These are phyloP conservation scores for Silurus asotus DNA, from an alignment of 2,113 vertebrate genomes.

Conservation along the genomic window DNA sequence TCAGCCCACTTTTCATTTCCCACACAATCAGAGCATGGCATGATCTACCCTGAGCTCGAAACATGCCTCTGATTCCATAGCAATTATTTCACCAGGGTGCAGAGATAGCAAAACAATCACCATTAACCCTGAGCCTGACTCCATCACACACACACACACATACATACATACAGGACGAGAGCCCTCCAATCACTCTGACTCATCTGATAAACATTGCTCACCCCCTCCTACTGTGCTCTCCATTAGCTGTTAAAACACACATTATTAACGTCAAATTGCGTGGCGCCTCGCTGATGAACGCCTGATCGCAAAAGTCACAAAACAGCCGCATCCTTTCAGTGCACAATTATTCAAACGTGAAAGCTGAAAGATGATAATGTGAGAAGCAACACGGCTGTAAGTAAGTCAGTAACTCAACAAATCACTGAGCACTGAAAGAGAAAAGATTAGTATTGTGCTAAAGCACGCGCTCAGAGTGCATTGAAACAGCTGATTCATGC, in stretches of 20 bases:
- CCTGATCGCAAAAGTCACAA: slow-evolving; percentile 10
- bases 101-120: slow-evolving; percentile 48
- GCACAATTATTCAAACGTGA: not conserved
- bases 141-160: slow-evolving; percentile 1
- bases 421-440: not conserved
- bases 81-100: slow-evolving; percentile 50
- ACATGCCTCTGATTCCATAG: slow-evolving; percentile 40
- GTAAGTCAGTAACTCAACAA: slow-evolving; percentile 5
- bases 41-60: slow-evolving; percentile 22
- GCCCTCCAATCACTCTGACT: slow-evolving; percentile 44
- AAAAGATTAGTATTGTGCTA: slow-evolving; percentile 59
- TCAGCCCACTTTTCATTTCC: slow-evolving; percentile 49
- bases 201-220: slow-evolving; percentile 47
- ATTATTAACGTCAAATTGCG: slow-evolving; percentile 32
- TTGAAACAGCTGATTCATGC: slow-evolving; percentile 36
- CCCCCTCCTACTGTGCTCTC: slow-evolving; percentile 31
- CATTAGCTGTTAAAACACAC: slow-evolving; percentile 37
- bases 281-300: slow-evolving; percentile 13
- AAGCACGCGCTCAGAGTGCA: slow-evolving; percentile 52
- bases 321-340: not conserved
- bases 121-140: slow-evolving; percentile 31
- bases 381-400: not conserved
- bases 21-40: slow-evolving; percentile 45
- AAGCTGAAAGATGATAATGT: slow-evolving; percentile 20
- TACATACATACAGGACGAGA: slow-evolving; percentile 20